These are phyloP conservation scores for Blastomussa wellsi DNA, from an alignment of 92 coral and sea anemone genomes.

Conservation along the genomic window DNA sequence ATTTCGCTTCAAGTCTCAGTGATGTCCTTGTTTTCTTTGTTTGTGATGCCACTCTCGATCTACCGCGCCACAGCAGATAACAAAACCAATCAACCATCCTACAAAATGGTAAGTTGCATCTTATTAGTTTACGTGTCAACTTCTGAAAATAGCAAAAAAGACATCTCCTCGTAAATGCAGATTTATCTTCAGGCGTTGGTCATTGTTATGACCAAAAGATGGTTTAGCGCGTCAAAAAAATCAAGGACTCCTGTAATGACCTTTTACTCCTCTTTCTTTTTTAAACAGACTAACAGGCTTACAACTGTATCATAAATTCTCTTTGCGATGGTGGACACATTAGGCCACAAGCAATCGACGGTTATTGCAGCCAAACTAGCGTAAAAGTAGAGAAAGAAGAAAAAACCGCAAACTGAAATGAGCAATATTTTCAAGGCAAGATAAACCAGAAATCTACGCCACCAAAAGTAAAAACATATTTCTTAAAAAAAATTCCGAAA, in stretches of 20 bases:
- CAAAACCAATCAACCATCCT: constrained; percentile 16
- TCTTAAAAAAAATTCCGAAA: too few species aligned
- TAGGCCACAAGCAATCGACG: too few species aligned
- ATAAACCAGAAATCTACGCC: too few species aligned
- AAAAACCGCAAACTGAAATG: too few species aligned
- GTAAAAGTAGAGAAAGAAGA: too few species aligned
- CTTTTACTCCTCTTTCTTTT: background rate
- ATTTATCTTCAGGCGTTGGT: background rate
- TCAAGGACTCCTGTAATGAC: background rate
- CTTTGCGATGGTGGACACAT: too few species aligned
- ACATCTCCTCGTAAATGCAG: background rate
- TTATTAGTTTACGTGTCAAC: background rate
- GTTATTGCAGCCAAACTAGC: too few species aligned
- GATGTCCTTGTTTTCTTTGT: background rate
- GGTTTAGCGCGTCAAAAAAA: background rate
- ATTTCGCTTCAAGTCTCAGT: background rate
- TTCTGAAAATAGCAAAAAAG: background rate
- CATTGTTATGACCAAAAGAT: background rate
- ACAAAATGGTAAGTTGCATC: background rate
- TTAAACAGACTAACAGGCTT: background rate
- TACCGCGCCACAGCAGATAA: background rate
- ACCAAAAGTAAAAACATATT: too few species aligned
- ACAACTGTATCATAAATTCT: background rate
- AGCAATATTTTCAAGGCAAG: too few species aligned
- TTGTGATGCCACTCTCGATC: background rate